phyloP scores from a whole-genome alignment of 2,113 vertebrate species.

The Mormyrus iriodes region DNA sequence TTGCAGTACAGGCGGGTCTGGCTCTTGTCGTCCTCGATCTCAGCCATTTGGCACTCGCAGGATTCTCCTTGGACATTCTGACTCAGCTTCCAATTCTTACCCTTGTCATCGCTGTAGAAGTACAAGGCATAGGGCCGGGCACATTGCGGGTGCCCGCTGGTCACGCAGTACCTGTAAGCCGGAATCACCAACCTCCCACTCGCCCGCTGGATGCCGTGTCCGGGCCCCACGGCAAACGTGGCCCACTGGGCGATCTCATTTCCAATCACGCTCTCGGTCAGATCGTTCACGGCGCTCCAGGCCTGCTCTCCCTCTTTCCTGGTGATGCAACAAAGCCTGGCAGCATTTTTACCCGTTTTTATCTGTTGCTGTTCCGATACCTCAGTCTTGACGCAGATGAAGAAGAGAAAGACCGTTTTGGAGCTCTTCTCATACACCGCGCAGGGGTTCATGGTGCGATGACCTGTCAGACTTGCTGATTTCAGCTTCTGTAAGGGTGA shows the following conservation, averaged over 20 bases:
- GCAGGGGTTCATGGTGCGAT: slow-evolving; percentile 70
- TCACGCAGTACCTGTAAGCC: slow-evolving; percentile 70
- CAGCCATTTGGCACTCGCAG: slow-evolving; percentile 83
- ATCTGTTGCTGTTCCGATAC: slow-evolving; percentile 73
- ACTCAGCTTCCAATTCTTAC: slow-evolving; percentile 67
- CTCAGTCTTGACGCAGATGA: slow-evolving; percentile 68
- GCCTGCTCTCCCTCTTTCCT: slow-evolving; percentile 71
- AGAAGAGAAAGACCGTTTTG: slow-evolving; percentile 75
- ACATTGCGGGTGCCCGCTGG: slow-evolving; percentile 38
- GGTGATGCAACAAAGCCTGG: slow-evolving; percentile 76
- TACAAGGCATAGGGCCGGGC: slow-evolving; percentile 64
- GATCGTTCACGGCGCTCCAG: slow-evolving; percentile 71
- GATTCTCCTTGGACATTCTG: slow-evolving; percentile 46
- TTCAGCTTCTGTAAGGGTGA: slow-evolving; percentile 50
- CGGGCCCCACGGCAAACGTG: slow-evolving; percentile 85
- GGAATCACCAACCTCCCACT: slow-evolving; percentile 78
- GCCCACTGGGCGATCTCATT: slow-evolving; percentile 68
- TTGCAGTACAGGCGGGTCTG: slow-evolving; percentile 74
- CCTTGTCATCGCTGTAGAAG: slow-evolving; percentile 78
- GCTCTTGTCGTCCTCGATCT: slow-evolving; percentile 53
- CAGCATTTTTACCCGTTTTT: slow-evolving; percentile 68
- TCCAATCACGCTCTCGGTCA: slow-evolving; percentile 75
- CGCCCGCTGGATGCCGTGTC: slow-evolving; percentile 76
- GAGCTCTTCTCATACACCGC: slow-evolving; percentile 62
- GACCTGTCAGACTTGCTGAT: slow-evolving; percentile 44